A percentile compares a stretch with the other conserved stretches of the same genome.
Conservation (phyloP, 2,113 vertebrate species). For the Gymnorhina tibicen region DNA sequence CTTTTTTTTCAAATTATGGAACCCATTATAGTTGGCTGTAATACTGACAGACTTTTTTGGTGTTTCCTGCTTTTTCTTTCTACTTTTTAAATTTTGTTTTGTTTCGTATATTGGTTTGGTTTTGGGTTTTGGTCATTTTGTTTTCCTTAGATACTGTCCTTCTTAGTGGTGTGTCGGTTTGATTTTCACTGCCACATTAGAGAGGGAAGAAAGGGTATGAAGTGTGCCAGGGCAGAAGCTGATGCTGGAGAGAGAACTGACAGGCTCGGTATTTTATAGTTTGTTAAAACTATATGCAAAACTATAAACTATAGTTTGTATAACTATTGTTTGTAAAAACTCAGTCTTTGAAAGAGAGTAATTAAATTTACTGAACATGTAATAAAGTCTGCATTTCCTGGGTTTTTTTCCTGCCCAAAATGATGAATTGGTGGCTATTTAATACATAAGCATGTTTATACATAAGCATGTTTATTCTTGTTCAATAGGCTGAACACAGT, state of each 20-base stretch:
- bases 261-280: neutral
- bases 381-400: neutral
- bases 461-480: neutral
- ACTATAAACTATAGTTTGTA: too few relatives aligned
- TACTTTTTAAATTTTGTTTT: neutral
- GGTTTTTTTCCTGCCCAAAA: neutral
- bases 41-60: neutral
- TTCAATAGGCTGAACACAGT: neutral
- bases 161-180: neutral
- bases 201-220: neutral
- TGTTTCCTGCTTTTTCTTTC: accelerated
- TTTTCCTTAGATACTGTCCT: neutral
- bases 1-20: neutral
- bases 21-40: accelerated
- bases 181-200: neutral
- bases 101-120: neutral
- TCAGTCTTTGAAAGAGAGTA: neutral
- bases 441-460: neutral
- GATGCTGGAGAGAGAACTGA: neutral
- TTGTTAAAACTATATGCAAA: too few relatives aligned
- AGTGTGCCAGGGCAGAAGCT: neutral
- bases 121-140: neutral
- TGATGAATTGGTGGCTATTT: neutral
- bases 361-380: neutral
- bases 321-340: too few relatives aligned